Evolutionary conservation across 2,888 invertebrate species (phyloP).

Genomic region (Torymus texanus): DNA sequence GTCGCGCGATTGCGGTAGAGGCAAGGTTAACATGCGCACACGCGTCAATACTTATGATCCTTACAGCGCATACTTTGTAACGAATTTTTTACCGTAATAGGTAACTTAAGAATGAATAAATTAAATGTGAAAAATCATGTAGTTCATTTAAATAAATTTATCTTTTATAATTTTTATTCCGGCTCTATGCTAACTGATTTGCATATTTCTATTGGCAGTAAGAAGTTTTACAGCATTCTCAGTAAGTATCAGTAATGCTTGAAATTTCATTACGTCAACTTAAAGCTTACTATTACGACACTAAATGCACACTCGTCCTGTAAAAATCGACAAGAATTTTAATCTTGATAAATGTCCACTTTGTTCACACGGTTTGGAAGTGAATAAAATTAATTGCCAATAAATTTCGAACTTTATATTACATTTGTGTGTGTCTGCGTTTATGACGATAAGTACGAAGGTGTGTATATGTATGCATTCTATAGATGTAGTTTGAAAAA

Average conservation of each 20-base stretch:
- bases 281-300: slow-evolving; percentile 3
- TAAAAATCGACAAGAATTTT: neutral
- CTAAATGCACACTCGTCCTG: neutral
- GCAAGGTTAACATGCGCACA: slow-evolving; percentile 29
- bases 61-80: too few relatives aligned
- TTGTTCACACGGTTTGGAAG: neutral
- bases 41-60: slow-evolving; percentile 1
- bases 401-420: slow-evolving; percentile 6
- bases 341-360: slow-evolving; percentile 8
- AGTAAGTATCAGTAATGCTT: too few relatives aligned
- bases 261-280: neutral
- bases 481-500: too few relatives aligned
- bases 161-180: too few relatives aligned
- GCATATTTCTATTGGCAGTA: too few relatives aligned
- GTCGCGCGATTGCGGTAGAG: slow-evolving; percentile 1
- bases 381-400: slow-evolving; percentile 8
- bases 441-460: neutral
- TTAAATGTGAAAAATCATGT: too few relatives aligned
- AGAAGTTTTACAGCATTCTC: too few relatives aligned
- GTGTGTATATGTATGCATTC: too few relatives aligned
- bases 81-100: too few relatives aligned
- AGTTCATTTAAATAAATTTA: too few relatives aligned
- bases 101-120: too few relatives aligned
- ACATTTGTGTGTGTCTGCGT: neutral
- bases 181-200: too few relatives aligned